phyloP scores from a whole-genome alignment of 2,797 vertebrate species.

The Serranus cabrilla region DNA sequence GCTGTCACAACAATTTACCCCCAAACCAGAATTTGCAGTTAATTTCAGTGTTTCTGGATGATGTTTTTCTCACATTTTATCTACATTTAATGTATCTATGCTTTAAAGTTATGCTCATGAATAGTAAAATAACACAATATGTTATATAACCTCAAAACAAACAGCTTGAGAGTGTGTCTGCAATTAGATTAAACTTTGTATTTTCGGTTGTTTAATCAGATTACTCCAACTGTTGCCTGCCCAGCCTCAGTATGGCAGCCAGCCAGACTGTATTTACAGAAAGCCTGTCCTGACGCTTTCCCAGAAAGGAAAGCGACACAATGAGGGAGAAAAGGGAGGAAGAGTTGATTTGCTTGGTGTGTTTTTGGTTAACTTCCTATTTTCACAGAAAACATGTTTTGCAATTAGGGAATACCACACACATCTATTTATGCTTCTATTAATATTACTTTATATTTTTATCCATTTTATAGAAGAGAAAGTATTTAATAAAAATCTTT shows the following conservation, averaged over 20 bases:
- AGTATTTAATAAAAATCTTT: not conserved
- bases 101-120: not conserved
- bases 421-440: not conserved
- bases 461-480: not conserved
- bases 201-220: constrained; percentile 21
- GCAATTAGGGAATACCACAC: not conserved
- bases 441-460: too few species aligned
- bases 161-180: too few species aligned
- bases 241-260: constrained; percentile 52
- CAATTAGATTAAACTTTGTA: not conserved
- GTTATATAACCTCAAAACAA: not conserved
- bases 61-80: not conserved
- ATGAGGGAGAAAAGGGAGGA: constrained; percentile 68
- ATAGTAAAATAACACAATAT: not conserved
- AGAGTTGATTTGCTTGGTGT: constrained; percentile 60
- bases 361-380: constrained; percentile 74
- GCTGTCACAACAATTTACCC: not conserved
- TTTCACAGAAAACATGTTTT: constrained; percentile 41
- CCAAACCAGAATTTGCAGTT: not conserved
- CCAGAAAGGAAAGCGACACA: constrained; percentile 81
- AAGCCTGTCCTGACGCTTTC: constrained; percentile 60
- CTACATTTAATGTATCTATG: not conserved
- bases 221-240: not conserved
- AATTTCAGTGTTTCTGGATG: not conserved
- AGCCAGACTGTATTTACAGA: constrained; percentile 74